Conservation (phyloP, 2,113 vertebrate genomes). For the Climacteris rufus region DNA sequence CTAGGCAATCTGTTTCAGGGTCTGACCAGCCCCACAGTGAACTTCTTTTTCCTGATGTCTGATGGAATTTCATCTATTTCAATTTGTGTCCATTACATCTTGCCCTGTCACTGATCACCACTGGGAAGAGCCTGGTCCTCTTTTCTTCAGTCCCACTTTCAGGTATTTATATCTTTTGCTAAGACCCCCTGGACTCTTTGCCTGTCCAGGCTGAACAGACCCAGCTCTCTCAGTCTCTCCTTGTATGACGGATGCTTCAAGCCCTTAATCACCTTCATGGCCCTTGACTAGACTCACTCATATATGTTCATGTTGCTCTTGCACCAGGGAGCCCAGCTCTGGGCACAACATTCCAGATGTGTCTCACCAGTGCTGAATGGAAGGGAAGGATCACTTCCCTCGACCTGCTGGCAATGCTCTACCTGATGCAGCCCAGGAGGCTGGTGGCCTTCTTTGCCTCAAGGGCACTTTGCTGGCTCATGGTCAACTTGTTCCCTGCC, state of each 20-base stretch:
- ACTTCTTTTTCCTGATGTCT: not conserved
- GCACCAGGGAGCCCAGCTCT: not conserved
- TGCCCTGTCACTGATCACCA: not conserved
- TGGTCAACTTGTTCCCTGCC: not conserved
- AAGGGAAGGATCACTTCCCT: not conserved
- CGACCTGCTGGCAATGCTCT: accelerated
- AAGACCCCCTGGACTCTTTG: not conserved
- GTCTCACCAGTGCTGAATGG: not conserved
- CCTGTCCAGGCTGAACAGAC: not conserved
- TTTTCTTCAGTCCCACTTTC: not conserved
- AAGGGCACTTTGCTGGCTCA: not conserved
- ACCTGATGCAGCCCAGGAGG: not conserved
- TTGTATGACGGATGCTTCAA: accelerated
- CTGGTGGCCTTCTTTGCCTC: not conserved
- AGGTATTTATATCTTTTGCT: not conserved
- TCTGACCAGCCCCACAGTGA: not conserved
- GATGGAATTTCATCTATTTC: not conserved
- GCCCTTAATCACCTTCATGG: not conserved
- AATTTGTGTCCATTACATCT: not conserved
- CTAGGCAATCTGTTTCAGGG: not conserved
- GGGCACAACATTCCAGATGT: not conserved
- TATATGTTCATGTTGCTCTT: too few species aligned
- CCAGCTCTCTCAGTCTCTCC: not conserved
- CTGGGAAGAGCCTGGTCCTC: not conserved
- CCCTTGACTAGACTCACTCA: not conserved